These are phyloP conservation scores for Hydroisotoma schaefferi DNA, from an alignment of 2,888 invertebrate species.

Conservation along the genomic window DNA sequence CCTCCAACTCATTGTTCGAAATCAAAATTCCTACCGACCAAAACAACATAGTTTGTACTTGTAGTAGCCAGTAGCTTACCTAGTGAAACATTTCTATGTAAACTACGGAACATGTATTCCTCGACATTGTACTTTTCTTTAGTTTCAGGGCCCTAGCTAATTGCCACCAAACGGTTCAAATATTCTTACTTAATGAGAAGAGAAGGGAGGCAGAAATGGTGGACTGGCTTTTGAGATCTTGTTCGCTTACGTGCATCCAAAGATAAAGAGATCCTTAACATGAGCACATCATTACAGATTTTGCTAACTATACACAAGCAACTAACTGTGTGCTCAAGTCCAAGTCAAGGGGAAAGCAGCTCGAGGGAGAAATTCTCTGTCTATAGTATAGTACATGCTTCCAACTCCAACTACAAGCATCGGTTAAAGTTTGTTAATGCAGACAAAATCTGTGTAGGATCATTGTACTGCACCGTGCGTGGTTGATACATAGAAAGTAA, in stretches of 20 bases:
- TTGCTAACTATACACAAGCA: neutral
- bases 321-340: no score
- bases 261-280: slow-evolving; percentile 1
- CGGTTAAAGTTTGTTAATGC: neutral
- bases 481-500: no score
- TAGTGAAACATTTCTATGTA: neutral
- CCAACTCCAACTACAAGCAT: no score
- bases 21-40: neutral
- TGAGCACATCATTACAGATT: slow-evolving; percentile 2
- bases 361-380: no score
- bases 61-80: neutral
- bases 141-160: neutral
- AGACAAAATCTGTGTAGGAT: neutral
- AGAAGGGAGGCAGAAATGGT: neutral
- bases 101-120: no score
- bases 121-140: neutral
- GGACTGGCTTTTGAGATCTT: neutral
- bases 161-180: slow-evolving; percentile 7
- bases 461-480: no score
- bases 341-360: no score
- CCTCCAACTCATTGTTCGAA: neutral
- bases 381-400: no score
- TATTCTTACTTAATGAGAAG: slow-evolving; percentile 13
- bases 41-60: neutral
- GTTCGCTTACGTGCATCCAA: neutral